Base-by-base conservation (phyloP, 2,888 invertebrate species). In the Tinea trinotella region DNA sequence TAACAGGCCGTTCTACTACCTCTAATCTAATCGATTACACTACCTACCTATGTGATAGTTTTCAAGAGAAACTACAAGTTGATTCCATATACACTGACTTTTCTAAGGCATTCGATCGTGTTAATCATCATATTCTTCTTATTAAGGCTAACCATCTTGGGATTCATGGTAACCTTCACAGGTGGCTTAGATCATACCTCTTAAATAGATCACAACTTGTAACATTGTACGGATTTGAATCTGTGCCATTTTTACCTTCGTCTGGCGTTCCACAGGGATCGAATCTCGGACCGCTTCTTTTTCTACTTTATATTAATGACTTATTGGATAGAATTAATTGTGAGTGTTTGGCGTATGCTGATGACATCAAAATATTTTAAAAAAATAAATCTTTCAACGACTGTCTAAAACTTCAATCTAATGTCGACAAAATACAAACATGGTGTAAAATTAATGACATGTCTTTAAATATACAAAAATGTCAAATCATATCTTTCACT, bases 51-150 rank as follows among this genome's bases (percentile, higher is more conserved):
- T 54, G 24, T 10, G 10, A 17, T 4, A n/a, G 49, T 12, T 20
- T 55, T 10, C 2, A 50, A 1, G 3, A 3, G 9, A 44, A 9
- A 15, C 3, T 10, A 1, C 55, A 55, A 19, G 30, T 48, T 6
- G 55, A 55, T 20, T 19, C 52, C 12, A 22, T 55, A 2, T 55
- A 55, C n/a, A 55, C 52, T 2, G 55, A 55, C 18, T 55, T 55
- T 52, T n/a, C 55, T 1, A 55, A 55, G 15, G 55, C 55, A 3
- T 55, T 55, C 15, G 55, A 55, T 24, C 12, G 24, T 2, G 52
- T 55, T 9, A 40, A 36, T 13, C 55, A 55, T 15, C 1, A 1
- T 1, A 3, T 56, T 2, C 46, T 55, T 6, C 12, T 55, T 1
- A 1, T 7, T 1, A 55, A 55, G 34, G 10, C 48, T 6, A 4